Conservation (phyloP, 1,140 invertebrate genomes). For the Pseudoatta argentina region DNA sequence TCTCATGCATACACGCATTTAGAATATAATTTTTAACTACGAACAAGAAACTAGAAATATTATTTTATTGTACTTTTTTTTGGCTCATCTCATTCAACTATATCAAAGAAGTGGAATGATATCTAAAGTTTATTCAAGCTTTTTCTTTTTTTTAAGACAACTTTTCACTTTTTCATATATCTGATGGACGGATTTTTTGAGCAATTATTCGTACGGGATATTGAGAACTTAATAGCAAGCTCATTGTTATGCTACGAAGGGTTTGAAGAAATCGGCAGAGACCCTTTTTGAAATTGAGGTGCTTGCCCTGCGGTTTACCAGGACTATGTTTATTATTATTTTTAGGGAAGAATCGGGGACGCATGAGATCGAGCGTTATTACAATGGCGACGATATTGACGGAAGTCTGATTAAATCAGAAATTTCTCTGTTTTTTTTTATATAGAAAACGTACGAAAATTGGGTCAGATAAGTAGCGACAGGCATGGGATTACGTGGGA, state of each 20-base stretch:
- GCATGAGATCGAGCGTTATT: not conserved
- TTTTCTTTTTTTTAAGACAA: not conserved
- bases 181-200: conserved; percentile 32
- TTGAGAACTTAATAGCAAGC: conserved; percentile 60
- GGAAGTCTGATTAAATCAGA: conserved; percentile 45
- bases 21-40: conserved; percentile 1
- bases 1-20: no score
- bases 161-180: conserved; percentile 4
- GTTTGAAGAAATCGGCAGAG: conserved; percentile 43
- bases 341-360: not conserved
- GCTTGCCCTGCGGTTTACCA: conserved; percentile 63
- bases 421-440: conserved; percentile 37
- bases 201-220: conserved; percentile 56
- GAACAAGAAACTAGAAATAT: not conserved
- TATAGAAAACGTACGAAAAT: conserved; percentile 38
- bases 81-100: not conserved
- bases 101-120: not conserved
- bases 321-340: conserved; percentile 65
- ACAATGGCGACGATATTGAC: conserved; percentile 24
- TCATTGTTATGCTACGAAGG: conserved; percentile 65
- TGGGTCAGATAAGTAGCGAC: conserved; percentile 45
- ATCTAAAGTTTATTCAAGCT: not conserved
- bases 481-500: conserved; percentile 12
- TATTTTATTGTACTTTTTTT: not conserved
- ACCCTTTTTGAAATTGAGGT: conserved; percentile 61